Evolutionary conservation across 2,113 vertebrate genomes (phyloP), one percentile per base, ranked within the genome.

Genomic region (Stegastes partitus): DNA sequence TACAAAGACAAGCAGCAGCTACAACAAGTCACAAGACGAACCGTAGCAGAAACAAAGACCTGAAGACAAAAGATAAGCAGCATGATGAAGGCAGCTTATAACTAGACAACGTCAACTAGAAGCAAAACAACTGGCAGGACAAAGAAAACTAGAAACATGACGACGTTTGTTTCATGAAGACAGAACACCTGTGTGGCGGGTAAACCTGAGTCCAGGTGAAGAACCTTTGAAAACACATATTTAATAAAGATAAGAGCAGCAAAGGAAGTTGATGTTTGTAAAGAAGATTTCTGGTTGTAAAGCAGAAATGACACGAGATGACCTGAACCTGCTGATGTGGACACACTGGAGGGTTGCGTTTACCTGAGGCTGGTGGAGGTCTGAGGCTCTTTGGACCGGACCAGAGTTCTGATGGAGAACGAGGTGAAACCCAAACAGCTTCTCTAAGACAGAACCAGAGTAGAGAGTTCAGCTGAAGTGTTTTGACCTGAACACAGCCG

Each of bases 391-490:
- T 87, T 87, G 68, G 84, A 71, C 39, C 55, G 8, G 59, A 89
- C 68, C 12, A 90, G 31, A 26, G 88, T 83, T 86, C 74, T 79
- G 74, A 93, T 39, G 73, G 89, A 91, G 86, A 88, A 88, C 4
- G 85, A 84, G 18, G 85, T n/a, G 72, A 90, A 83, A 6, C 86
- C 74, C 69, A 87, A 68, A 10, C 82, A 87, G 18, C 55, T 85
- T 64, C 57, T 84, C 90, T 91, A 2, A 82, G 7, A 82, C 47
- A 49, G 3, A 73, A 15, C 66, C 7, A 74, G 28, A 85, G 10
- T 19, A 55, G 28, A 56, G 18, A 23, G 26, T 50, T 9, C 9
- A 65, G 26, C 11, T 3, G 39, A 2, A 2, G n/a, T 8, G 6
- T 44, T n/a, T 42, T 9, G 31, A 34, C 31, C 31, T 34, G 7